Evolutionary conservation across 1,140 invertebrate species (phyloP), one percentile per base, ranked within the genome.

Genomic region (Zaprionus camerounensis): DNA sequence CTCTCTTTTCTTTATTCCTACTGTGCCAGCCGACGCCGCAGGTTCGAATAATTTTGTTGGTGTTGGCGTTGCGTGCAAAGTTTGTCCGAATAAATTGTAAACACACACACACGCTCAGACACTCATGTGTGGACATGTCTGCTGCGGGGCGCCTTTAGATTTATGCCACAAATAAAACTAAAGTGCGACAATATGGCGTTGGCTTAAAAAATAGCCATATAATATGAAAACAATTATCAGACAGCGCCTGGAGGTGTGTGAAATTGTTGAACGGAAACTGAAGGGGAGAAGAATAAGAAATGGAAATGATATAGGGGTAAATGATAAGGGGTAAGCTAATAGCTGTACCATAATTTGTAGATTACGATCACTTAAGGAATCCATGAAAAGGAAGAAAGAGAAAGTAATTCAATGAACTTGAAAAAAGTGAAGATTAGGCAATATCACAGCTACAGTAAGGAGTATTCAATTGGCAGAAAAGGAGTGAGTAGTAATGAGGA

Each of bases 161-260:
- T 86, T 86, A 86, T 86, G 82, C 80, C 61, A 55, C 82, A 86
- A 80, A 86, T 86, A 86, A 86, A 87, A 86, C 78, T 80, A 80
- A 87, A 82, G 82, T 86, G 80, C 79, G 82, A 82, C 82, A 86
- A 82, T 86, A 82, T 74, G 82, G 76, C 71, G 82, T 71, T 86
- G 75, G 66, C 76, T 82, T 78, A 78, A 86, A 85, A 85, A 81
- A 72, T 62, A 55, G 24, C 67, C 49, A 65, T 63, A 66, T 76
- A 73, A 76, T 71, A 87, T 82, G 85, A 76, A 86, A 87, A 87
- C 82, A 86, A 85, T 85, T 82, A 86, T 82, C 68, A 75, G 51
- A 73, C 67, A 66, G 53, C 57, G 56, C 71, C 64, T 11, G 41
- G 13, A 69, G 64, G 69, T 44, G 51, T 28, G 24, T 20, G 38